A percentile compares a stretch with the other conserved stretches of the same genome.
These are phyloP conservation scores for Tetramorium parvispinum DNA, from an alignment of 1,140 invertebrate genomes.

Conservation along the genomic window DNA sequence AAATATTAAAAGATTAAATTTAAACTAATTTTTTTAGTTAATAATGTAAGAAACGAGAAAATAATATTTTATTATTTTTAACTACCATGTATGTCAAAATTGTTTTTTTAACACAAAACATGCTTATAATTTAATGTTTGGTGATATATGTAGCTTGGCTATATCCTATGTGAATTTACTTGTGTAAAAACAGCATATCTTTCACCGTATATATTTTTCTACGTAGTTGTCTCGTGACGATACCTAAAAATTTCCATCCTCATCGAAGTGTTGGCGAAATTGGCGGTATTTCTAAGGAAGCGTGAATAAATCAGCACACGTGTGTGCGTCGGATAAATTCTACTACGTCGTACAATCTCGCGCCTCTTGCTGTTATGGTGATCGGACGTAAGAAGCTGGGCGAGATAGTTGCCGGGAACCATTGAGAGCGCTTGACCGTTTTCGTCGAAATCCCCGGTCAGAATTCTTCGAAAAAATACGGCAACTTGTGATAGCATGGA, in stretches of 20 bases:
- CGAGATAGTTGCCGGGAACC: slow-evolving; percentile 9
- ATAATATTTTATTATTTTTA: too few relatives aligned
- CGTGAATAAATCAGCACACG: not conserved
- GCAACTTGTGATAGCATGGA: not conserved
- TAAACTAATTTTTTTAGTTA: too few relatives aligned
- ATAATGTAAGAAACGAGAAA: too few relatives aligned
- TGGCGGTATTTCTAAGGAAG: not conserved
- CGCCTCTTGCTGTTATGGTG: too few relatives aligned
- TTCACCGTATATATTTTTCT: not conserved
- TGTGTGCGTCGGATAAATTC: slow-evolving; percentile 10
- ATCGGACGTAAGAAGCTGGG: slow-evolving; percentile 5
- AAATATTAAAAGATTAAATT: too few relatives aligned
- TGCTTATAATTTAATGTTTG: not conserved
- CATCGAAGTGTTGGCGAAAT: not conserved
- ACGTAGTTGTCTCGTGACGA: not conserved
- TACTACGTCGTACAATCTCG: not conserved
- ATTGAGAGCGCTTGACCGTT: slow-evolving; percentile 6
- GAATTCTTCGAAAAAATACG: slow-evolving; percentile 17
- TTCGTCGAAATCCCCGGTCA: slow-evolving; percentile 6
- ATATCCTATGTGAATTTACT: not conserved
- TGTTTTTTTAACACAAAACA: too few relatives aligned
- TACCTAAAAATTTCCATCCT: not conserved
- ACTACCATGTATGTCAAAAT: too few relatives aligned
- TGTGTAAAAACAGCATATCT: not conserved
- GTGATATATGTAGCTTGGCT: not conserved